Base-by-base conservation (phyloP, 2,113 vertebrate species). In the Channa maculata region DNA sequence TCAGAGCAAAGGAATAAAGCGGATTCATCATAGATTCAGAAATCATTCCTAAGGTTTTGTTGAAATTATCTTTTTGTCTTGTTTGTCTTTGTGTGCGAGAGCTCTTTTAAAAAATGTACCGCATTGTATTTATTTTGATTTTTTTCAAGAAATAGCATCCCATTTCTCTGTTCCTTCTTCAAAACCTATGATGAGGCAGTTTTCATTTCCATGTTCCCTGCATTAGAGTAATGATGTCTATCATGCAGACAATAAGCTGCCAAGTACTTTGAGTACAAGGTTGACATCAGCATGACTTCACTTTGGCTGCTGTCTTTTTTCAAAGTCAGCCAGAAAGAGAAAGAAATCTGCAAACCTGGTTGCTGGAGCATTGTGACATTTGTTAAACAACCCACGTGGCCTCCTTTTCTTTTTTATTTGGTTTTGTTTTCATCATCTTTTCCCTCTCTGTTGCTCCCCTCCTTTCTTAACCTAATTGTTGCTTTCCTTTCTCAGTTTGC, bases 261-360 rank as follows among this genome's bases (percentile, higher is more conserved):
- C 81, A 75, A 13, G 67, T 71, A 69, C 45, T 64, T 33, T 41
- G 11, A 75, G 44, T 6, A 54, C 45, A 6, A 55, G 6, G 65
- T 48, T 80, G 79, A 85, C 59, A 78, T 83, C 84, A 80, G 75
- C 2, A 68, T 81, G 67, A 83, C 72, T 68, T 81, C 52, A 77
- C 74, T 53, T 71, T 6, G 37, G 53, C 38, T 53, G 36, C 46
- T 46, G 13, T 66, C 44, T 63, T 64, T 66, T 75, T 62, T 83
- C 44, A 69, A 62, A 51, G 37, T 70, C 53, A 48, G 46, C 61
- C 41, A 57, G 41, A 68, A 33, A 55, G 58, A 64, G 13, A 54
- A 37, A 34, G 13, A 54, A 34, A 34, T 69, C 61, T 67, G 37
- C 55, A 66, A 72, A 87, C 41, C 71, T 77, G 67, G 54, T 58